phyloP scores from a whole-genome alignment of 2,113 vertebrate genomes.

The Dicrurus megarhynchus region DNA sequence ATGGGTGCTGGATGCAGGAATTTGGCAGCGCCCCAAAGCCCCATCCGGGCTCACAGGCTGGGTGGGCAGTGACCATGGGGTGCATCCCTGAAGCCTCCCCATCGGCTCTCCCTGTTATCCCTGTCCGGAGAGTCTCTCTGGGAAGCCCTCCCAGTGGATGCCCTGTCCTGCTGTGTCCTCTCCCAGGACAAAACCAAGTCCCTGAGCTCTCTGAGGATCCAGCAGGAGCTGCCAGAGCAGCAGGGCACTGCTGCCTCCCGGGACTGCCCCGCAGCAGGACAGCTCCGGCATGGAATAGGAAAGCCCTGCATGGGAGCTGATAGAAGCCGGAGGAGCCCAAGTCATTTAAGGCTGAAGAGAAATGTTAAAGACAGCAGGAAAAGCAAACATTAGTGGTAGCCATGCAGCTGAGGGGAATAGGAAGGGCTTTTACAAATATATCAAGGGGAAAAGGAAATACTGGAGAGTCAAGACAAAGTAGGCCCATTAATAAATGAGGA shows the following conservation, averaged over 20 bases:
- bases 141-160: not conserved
- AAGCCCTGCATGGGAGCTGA: not conserved
- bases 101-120: not conserved
- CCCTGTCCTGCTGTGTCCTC: not conserved
- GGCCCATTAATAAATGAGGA: conserved; percentile 72
- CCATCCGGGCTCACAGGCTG: accelerated
- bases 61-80: not conserved
- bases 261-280: not conserved
- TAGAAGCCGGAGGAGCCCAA: not conserved
- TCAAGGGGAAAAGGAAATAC: conserved; percentile 69
- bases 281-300: not conserved
- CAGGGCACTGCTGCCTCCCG: accelerated
- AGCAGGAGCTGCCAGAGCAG: not conserved
- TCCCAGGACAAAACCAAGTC: not conserved
- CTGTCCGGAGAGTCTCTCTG: not conserved
- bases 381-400: conserved; percentile 59
- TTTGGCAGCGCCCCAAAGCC: not conserved
- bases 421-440: conserved; percentile 70
- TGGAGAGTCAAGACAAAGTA: conserved; percentile 66
- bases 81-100: not conserved
- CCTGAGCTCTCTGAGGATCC: not conserved
- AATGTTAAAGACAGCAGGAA: conserved; percentile 47
- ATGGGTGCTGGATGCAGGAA: not conserved
- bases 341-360: conserved; percentile 35
- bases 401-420: conserved; percentile 44